Evolutionary conservation across 2,113 vertebrate genomes (phyloP), one percentile per base, ranked within the genome.

Genomic region (Rhineura floridana): DNA sequence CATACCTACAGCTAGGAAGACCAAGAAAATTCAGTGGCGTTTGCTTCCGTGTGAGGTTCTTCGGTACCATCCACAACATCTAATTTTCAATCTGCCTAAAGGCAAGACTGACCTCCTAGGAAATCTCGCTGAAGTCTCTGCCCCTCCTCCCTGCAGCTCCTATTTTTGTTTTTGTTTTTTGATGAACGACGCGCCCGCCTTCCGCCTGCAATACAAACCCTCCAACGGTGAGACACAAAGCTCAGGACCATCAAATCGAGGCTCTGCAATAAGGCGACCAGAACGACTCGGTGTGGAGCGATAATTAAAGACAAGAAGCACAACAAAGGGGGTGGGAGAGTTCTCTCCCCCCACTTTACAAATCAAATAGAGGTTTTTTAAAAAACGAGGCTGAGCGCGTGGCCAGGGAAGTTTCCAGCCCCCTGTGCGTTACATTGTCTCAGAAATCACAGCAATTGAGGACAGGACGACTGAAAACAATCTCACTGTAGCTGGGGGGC

Each of bases 371-470:
- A 48, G 13, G 73, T 73, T n/a, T n/a, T n/a, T n/a, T 75, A 23
- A 33, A 62, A 62, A 25, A 30, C 76, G 63, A 55, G 65, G 62
- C 30, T 12, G 42, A 82, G 69, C 67, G 86, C 6, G 55, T 10
- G 87, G 87, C 55, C 87, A 30, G 59, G 79, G 86, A 69, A 83
- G 69, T 88, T 76, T 63, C 87, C 87, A 88, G 79, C 87, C 69
- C 55, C 70, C 5, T 59, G 55, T 33, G 79, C 44, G 39, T 36
- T 63, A 76, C 70, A 88, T 88, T 88, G 87, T 88, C 87, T 88
- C 86, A 5, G 65, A 72, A 59, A 72, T 77, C 85, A n/a, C 55
- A 28, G 79, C 55, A 50, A 46, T 50, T 5, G 69, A 48, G 86
- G 86, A 75, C 79, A 36, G 44, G 36, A 50, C 48, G 67, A 72